Conservation (phyloP, 1,140 invertebrate species). For the Drosophila ficusphila region DNA sequence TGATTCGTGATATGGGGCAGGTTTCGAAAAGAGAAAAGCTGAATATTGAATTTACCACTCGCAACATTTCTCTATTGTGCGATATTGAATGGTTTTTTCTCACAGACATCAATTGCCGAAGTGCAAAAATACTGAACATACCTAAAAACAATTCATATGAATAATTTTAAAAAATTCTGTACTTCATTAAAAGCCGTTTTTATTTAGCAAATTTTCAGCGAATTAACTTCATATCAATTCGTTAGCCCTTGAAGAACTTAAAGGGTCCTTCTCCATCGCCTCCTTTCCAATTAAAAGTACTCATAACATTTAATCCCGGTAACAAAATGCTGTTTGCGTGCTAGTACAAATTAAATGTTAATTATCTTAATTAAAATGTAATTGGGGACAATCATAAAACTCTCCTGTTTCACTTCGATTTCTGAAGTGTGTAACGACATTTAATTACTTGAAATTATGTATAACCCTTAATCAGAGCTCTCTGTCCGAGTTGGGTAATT, state of each 20-base stretch:
- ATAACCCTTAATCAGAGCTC: neutral
- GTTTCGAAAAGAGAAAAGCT: neutral
- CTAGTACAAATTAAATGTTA: neutral
- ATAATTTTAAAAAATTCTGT: too few species aligned
- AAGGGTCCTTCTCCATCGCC: too few species aligned
- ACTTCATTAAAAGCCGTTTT: too few species aligned
- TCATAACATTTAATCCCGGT: neutral
- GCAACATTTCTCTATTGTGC: too few species aligned
- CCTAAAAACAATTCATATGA: too few species aligned
- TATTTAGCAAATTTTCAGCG: too few species aligned
- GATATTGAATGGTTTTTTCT: too few species aligned
- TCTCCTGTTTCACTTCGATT: neutral
- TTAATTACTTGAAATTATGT: slow-evolving; percentile 9
- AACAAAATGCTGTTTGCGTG: slow-evolving; percentile 4
- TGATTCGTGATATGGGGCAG: neutral
- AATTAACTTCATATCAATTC: too few species aligned
- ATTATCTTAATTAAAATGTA: slow-evolving; percentile 12
- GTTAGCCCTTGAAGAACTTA: too few species aligned
- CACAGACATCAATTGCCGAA: too few species aligned
- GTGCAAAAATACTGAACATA: too few species aligned
- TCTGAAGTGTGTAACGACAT: slow-evolving; percentile 1
- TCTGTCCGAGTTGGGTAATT: neutral
- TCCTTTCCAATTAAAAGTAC: neutral
- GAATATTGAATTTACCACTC: neutral
- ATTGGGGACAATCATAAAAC: neutral